Conservation (phyloP, 2,888 invertebrate species). For the Ryuthela nishihirai region DNA sequence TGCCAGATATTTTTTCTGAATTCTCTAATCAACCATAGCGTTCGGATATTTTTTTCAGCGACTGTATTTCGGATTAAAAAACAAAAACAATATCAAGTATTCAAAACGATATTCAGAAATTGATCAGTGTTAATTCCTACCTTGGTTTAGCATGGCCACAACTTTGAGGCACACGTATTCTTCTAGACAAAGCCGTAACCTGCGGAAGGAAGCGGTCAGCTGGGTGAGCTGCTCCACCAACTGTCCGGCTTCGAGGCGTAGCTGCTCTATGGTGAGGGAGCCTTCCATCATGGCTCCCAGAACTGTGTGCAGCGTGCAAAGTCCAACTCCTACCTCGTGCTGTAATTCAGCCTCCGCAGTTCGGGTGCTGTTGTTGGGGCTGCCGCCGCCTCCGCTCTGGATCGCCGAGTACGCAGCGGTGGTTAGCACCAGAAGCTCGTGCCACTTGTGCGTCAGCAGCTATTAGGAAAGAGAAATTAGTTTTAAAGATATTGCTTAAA, state of each 20-base stretch:
- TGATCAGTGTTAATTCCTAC: conserved; percentile 1
- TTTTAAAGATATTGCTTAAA: neutral
- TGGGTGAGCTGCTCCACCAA: conserved; percentile 96
- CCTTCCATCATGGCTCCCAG: conserved; percentile 88
- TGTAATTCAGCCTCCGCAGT: conserved; percentile 22
- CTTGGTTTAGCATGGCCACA: conserved; percentile 85
- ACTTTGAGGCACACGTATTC: conserved; percentile 98
- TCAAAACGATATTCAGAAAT: too few species aligned
- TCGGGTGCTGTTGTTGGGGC: neutral
- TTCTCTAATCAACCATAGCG: too few species aligned
- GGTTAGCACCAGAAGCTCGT: conserved; percentile 87
- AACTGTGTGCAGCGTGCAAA: conserved; percentile 83
- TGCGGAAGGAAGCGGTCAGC: conserved; percentile 86
- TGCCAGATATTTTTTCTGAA: too few species aligned
- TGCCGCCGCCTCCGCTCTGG: conserved; percentile 58
- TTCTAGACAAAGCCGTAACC: conserved; percentile 84
- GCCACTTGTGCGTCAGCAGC: conserved; percentile 96
- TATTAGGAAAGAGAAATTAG: conserved; percentile 52
- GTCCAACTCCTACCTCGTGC: conserved; percentile 72
- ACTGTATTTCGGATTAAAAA: too few species aligned
- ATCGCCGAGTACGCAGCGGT: conserved; percentile 92
- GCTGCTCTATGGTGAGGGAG: conserved; percentile 71
- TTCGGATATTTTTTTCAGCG: too few species aligned
- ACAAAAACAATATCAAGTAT: too few species aligned
- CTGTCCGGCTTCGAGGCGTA: conserved; percentile 86